A percentile compares a stretch with the other conserved stretches of the same genome.
Evolutionary conservation across 2,797 vertebrate genomes (phyloP).

Genomic region (Anguilla marmorata): DNA sequence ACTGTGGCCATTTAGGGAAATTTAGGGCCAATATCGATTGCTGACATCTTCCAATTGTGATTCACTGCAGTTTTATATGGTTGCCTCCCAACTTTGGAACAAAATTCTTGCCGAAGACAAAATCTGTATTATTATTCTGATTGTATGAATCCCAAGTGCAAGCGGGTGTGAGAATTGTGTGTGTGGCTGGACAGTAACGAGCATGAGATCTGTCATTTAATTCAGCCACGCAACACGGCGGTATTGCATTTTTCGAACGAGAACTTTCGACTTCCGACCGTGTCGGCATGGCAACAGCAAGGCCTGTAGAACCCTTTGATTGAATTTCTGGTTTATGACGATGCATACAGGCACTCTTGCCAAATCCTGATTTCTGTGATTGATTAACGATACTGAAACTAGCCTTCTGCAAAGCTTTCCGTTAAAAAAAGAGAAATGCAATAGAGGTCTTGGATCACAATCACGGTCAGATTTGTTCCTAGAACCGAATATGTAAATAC

Average conservation of each 20-base stretch:
- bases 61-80: background rate
- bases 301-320: background rate
- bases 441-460: background rate
- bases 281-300: background rate
- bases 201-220: background rate
- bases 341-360: background rate
- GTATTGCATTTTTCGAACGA: background rate
- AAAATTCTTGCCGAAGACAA: background rate
- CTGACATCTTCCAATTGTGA: background rate
- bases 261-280: background rate
- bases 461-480: background rate
- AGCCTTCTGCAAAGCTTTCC: background rate
- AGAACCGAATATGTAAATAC: background rate
- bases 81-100: background rate
- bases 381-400: background rate
- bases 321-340: background rate
- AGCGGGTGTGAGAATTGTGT: background rate
- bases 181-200: background rate
- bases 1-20: background rate
- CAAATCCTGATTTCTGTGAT: background rate
- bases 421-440: background rate
- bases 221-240: background rate
- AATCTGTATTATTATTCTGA: background rate
- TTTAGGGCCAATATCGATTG: background rate
- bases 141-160: background rate